Evolutionary conservation across 1,140 invertebrate genomes (phyloP), one percentile per base, ranked within the genome.

Genomic region (Mycetomoellerius zeteki): DNA sequence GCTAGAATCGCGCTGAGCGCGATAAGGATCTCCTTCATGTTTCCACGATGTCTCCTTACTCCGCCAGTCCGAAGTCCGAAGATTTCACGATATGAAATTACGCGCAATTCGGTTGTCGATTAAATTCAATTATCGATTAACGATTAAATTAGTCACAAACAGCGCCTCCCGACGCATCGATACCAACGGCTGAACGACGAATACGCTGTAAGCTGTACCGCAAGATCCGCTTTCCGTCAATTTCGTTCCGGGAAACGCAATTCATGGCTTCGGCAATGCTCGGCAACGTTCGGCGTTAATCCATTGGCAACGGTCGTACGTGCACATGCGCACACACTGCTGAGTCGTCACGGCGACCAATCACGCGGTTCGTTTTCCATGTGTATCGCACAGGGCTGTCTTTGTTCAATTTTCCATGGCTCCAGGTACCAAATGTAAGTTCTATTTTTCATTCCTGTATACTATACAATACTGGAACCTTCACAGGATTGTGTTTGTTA

Each of bases 1-100:
- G 92, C 91, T 80, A 95, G 73, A 65, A 93, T 91, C 89, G 93
- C 92, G 91, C 93, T 88, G 7, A 95, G 90, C 92, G 92, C 92
- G 91, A 95, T 84, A 62, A 94, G 65, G 54, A 90, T 90, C 91
- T 81, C 77, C 87, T 92, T 94, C 94, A 95, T 95, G 72, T 89
- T 93, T 76, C 5, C 21, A 10, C 21, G 27, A 54, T 7, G 4
- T 14, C 14, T 69, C 47, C 8, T 33, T 33, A 4, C 14, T 30
- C 24, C 67, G 62, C 30, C 50, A 24, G 43, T 78, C 60, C 50
- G 3, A 78, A 14, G 19, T 5, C 27, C 6, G 8, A 43, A 43
- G 27, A 21, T 24, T 21, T 24, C 33, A 3, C 30, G 4, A 73
- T 4, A 33, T 43, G 47, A 21, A 27, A 10, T n/a, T 30, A 50